Conservation (phyloP, 1,140 invertebrate genomes). For the Lepidotrigona ventralis region DNA sequence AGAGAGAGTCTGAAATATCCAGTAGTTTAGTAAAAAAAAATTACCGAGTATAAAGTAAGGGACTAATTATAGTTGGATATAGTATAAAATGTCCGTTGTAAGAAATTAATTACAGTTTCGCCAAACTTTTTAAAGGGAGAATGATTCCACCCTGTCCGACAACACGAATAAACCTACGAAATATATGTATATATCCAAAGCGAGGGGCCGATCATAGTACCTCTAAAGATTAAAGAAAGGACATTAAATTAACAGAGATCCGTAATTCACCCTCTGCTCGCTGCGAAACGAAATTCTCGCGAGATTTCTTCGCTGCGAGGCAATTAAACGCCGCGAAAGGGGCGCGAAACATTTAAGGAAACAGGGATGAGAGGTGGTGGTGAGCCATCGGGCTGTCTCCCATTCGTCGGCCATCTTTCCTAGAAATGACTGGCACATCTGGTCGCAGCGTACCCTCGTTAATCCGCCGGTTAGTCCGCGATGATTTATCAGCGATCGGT, state of each 20-base stretch:
- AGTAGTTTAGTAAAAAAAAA: too few relatives aligned
- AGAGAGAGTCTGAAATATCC: too few relatives aligned
- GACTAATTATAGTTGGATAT: too few relatives aligned
- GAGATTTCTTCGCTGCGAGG: background rate
- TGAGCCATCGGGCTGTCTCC: background rate
- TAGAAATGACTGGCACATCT: conserved; percentile 60
- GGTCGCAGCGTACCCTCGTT: conserved; percentile 18
- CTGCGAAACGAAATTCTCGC: background rate
- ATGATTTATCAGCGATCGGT: conserved; percentile 46
- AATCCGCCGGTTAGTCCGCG: conserved; percentile 27
- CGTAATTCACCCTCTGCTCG: background rate
- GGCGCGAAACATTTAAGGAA: background rate
- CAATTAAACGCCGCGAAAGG: background rate
- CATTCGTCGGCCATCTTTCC: conserved; percentile 30
- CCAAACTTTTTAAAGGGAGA: too few relatives aligned
- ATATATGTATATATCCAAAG: too few relatives aligned
- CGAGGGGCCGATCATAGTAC: too few relatives aligned
- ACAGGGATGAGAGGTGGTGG: background rate
- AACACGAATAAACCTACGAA: too few relatives aligned
- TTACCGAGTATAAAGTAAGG: too few relatives aligned
- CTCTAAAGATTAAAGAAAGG: background rate
- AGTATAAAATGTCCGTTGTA: too few relatives aligned
- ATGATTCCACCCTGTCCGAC: too few relatives aligned
- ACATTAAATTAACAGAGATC: background rate
- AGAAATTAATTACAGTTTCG: too few relatives aligned